phyloP scores from a whole-genome alignment of 1,140 invertebrate species.

The Ostrea denselamellosa region DNA sequence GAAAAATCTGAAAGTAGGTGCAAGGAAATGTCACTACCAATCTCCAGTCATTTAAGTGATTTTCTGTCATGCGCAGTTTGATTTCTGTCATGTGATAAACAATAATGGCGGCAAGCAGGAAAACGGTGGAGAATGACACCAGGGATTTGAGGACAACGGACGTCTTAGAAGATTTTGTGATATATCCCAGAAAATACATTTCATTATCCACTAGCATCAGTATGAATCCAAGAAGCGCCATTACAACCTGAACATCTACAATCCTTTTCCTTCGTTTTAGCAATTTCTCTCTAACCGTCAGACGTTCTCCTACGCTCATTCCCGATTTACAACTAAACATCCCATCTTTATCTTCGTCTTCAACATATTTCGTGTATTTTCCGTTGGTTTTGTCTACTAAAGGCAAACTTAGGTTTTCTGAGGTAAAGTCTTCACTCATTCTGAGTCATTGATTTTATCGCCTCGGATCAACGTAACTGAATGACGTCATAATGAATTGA shows the following conservation, averaged over 20 bases:
- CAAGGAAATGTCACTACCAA: neutral
- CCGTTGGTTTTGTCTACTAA: neutral
- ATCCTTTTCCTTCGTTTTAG: neutral
- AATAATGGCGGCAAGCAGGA: neutral
- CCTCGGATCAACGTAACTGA: neutral
- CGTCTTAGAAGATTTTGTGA: neutral
- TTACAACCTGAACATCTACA: neutral
- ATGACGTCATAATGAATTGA: constrained; percentile 26
- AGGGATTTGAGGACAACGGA: constrained; percentile 7
- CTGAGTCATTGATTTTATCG: neutral
- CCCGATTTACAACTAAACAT: neutral
- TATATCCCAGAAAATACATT: neutral
- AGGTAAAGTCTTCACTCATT: constrained; percentile 16
- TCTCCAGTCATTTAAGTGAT: constrained; percentile 1
- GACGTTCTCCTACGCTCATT: neutral
- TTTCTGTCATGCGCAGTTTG: constrained; percentile 1
- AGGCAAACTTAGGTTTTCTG: neutral
- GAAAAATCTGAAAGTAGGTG: neutral
- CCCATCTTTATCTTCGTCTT: neutral
- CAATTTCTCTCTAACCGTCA: neutral
- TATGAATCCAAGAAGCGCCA: neutral
- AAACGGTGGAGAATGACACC: neutral
- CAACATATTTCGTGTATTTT: neutral
- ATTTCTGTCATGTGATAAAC: neutral
- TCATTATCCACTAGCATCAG: constrained; percentile 19